Conservation (phyloP, 2,113 vertebrate species). For the Mystacornis crossleyi region DNA sequence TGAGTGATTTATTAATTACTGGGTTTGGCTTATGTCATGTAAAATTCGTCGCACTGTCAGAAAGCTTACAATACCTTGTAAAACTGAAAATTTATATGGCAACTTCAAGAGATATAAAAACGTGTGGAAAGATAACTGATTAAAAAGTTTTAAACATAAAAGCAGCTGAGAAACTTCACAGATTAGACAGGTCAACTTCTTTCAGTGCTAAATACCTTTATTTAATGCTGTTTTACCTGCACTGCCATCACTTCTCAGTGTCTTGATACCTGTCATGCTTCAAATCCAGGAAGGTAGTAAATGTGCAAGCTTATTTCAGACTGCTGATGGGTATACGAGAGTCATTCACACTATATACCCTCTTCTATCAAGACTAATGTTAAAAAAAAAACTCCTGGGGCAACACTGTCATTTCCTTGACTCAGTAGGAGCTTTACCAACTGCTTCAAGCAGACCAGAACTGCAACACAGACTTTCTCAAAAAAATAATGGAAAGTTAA, state of each 20-base stretch:
- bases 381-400: not conserved
- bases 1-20: not conserved
- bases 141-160: not conserved
- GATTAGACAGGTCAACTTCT: not conserved
- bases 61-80: not conserved
- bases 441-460: not conserved
- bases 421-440: not conserved
- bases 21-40: rapidly evolving
- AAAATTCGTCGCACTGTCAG: not conserved
- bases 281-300: not conserved
- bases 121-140: not conserved
- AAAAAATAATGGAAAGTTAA: not conserved
- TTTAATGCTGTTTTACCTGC: not conserved
- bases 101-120: not conserved
- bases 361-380: not conserved
- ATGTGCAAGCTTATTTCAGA: not conserved
- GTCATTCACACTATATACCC: not conserved
- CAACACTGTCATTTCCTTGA: not conserved
- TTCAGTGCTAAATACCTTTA: not conserved
- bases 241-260: not conserved
- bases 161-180: not conserved
- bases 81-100: not conserved
- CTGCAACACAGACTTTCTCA: not conserved
- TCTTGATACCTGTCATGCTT: not conserved
- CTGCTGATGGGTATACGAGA: not conserved